Base-by-base conservation (phyloP, 23 tunicate genomes). In the Diplosoma virens region DNA sequence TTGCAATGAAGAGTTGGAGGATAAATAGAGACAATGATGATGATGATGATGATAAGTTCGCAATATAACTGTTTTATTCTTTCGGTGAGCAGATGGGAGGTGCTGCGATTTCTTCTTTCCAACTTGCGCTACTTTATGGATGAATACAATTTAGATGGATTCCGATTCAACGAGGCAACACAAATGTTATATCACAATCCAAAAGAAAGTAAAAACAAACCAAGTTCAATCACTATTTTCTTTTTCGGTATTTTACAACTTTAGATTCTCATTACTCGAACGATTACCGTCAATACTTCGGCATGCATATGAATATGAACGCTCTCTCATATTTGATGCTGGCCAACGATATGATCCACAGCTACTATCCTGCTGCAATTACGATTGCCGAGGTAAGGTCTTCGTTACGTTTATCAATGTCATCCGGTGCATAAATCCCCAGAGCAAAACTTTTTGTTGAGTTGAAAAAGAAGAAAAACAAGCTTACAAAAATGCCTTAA, bases 361-460 rank as follows among this genome's bases (percentile, higher is more conserved):
- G 54, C 29, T 66, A 24, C 27, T 87, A 93, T 66, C 98, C 98
- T 0, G 41, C 59, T 64, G 58, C 90, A 3, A 45, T 79, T 11
- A 83, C 89, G 20, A 82, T 93, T 14, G 84, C 98, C 17, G 98
- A 93, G 77, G 95, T 76, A 59, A 1, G n/a, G n/a, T n/a, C n/a
- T n/a, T n/a, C n/a, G n/a, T n/a, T n/a, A n/a, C n/a, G n/a, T n/a
- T n/a, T n/a, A n/a, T n/a, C n/a, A n/a, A n/a, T n/a, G n/a, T n/a
- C n/a, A n/a, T n/a, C n/a, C n/a, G n/a, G n/a, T n/a, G n/a, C n/a
- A n/a, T n/a, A n/a, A n/a, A n/a, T n/a, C n/a, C n/a, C n/a, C n/a
- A n/a, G n/a, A n/a, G n/a, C n/a, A n/a, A n/a, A n/a, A n/a, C n/a
- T n/a, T n/a, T n/a, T n/a, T n/a, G n/a, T n/a, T n/a, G n/a, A n/a